Evolutionary conservation across 2,113 vertebrate genomes (phyloP).

Genomic region (Bubo scandiacus): DNA sequence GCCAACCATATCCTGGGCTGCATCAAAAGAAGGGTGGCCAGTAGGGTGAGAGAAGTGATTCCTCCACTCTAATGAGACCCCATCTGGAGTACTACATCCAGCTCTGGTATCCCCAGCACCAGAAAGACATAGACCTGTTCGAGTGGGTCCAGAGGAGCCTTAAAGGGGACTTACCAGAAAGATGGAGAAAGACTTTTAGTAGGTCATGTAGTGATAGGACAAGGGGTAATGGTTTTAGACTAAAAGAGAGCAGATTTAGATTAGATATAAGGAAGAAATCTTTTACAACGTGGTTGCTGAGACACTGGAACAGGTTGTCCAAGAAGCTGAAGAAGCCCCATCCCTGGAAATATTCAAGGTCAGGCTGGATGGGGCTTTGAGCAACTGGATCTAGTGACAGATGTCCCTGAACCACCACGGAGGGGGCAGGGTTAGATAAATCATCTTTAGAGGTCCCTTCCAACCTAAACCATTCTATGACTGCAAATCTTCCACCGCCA

Average conservation of each 20-base stretch:
- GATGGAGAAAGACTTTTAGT: too few relatives aligned
- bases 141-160: not conserved
- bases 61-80: not conserved
- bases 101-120: not conserved
- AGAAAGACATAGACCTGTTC: accelerated
- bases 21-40: not conserved
- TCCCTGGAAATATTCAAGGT: not conserved
- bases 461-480: not conserved
- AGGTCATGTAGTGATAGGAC: too few relatives aligned
- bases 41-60: accelerated
- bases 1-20: not conserved
- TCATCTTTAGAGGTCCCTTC: not conserved
- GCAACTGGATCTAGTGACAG: not conserved
- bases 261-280: too few relatives aligned
- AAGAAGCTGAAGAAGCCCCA: not conserved
- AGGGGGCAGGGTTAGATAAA: not conserved
- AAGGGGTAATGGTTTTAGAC: too few relatives aligned
- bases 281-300: not conserved
- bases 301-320: not conserved
- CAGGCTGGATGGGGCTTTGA: not conserved
- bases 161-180: too few relatives aligned
- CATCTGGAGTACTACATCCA: not conserved
- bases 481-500: not conserved
- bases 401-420: not conserved
- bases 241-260: too few relatives aligned